Conservation (phyloP, 92 coral and sea anemone species). For the Epizoanthus scotinus region DNA sequence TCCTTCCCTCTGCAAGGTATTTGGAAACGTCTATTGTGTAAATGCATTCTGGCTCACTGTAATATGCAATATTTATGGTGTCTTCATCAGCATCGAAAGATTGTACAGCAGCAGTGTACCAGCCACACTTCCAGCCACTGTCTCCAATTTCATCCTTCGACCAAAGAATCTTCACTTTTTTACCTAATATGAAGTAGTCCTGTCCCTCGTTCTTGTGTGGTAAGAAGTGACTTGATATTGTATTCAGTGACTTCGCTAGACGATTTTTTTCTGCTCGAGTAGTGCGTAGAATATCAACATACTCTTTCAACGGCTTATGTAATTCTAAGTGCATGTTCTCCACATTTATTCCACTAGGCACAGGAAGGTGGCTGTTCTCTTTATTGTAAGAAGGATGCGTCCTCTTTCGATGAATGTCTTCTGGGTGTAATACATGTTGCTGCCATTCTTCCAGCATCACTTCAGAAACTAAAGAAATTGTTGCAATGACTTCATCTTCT, state of each 20-base stretch:
- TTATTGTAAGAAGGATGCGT: conserved; percentile 32
- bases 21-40: conserved; percentile 27
- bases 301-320: conserved; percentile 5
- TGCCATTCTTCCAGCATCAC: conserved; percentile 11
- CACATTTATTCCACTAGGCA: conserved; percentile 16
- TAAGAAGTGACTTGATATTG: conserved; percentile 13
- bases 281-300: conserved; percentile 23
- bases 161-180: conserved; percentile 38
- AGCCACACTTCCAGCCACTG: conserved; percentile 40
- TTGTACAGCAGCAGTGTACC: conserved; percentile 41
- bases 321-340: conserved; percentile 16
- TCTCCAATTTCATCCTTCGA: conserved; percentile 37
- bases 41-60: neutral
- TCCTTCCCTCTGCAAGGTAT: conserved; percentile 8
- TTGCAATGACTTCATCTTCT: conserved; percentile 21
- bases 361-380: conserved; percentile 21
- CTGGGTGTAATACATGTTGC: conserved; percentile 16
- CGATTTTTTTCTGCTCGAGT: conserved; percentile 10
- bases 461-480: conserved; percentile 8
- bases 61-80: conserved; percentile 12
- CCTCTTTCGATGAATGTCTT: conserved; percentile 8
- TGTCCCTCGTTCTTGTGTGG: conserved; percentile 8
- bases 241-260: conserved; percentile 9
- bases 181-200: conserved; percentile 39
- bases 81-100: conserved; percentile 28